Evolutionary conservation across 1,140 invertebrate species (phyloP), one percentile per base, ranked within the genome.

Genomic region (Pachypeltis micranthus): DNA sequence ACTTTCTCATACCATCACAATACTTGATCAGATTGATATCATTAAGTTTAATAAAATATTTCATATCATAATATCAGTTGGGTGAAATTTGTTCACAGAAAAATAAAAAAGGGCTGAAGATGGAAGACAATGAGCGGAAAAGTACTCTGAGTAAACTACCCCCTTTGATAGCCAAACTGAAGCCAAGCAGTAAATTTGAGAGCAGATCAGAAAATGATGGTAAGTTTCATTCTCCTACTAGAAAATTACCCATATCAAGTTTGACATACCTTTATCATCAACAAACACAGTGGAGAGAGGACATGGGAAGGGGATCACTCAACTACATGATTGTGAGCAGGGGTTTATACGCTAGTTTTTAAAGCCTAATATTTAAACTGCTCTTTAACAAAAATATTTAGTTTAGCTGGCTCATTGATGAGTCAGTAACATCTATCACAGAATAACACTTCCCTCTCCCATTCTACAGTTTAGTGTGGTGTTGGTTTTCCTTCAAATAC

Each of bases 151-250:
- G 66, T 27, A 69, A 69, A 65, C 57, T 70, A 47, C 74, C 78
- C 19, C 84, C 84, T 26, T 72, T 86, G 29, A 86, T 86, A 66
- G 83, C 84, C 23, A 87, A 86, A 72, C 80, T 80, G 70, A 83
- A 84, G 71, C 80, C 83, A 39, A 83, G 83, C 10, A 81, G 82
- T n/a, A 85, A 83, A 73, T 74, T 85, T 51, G 80, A 85, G 69
- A 65, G 80, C 71, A 74, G 77, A 74, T 83, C 81, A 67, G 84
- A 86, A 70, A 85, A 83, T 72, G 83, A 85, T 73, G 83, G 83
- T 84, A 72, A 76, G 70, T 63, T 51, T 62, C 64, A 4, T 1
- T n/a, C n/a, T 31, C 2, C n/a, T 19, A 1, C 55, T 10, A 26
- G 3, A 1, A 25, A 7, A 58, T 58, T 29, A 19, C 2, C 21